Evolutionary conservation across 1,140 invertebrate species (phyloP), one percentile per base, ranked within the genome.

Genomic region (Andrena cerasifolii): DNA sequence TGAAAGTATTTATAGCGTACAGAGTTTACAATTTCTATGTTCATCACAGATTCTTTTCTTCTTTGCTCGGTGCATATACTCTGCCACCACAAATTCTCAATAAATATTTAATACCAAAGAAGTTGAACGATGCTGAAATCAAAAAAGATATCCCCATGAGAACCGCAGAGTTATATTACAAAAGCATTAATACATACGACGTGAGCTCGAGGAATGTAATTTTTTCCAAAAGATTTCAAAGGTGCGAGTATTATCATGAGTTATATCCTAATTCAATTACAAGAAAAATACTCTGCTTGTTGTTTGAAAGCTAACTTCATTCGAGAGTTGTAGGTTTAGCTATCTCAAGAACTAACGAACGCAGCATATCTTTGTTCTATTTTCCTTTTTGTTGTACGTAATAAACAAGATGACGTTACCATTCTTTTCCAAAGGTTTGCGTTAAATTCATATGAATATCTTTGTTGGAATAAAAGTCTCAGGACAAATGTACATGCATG

Each of bases 91-190:
- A 68, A 70, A 40, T 77, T 49, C 51, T 73, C 24, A 78, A 62
- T 65, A 74, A 83, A 66, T 70, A 72, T 81, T 62, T 78, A 63
- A 59, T 85, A 53, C 43, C 82, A 49, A 36, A 78, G 49, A 43
- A 84, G 70, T 66, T 67, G 58, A 81, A 78, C 59, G n/a, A 78
- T 82, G 84, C 83, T 85, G 83, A 43, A 85, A 85, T 45, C 51
- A 85, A 10, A 85, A 59, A 49, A 76, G 21, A 54, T 51, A 67
- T 62, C 16, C n/a, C 26, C 51, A 1, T 24, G 58, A 65, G 26
- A 63, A 78, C 43, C 26, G 5, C 6, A 65, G 58, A 5, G 12
- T 18, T 51, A 53, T 78, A 43, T 6, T 3, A 63, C 14, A 65
- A 28, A 45, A 24, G 7, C 10, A 8, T 33, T 33, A 33, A 58